phyloP scores from a whole-genome alignment of 2,888 invertebrate species.

The Sabellastarte sp. region DNA sequence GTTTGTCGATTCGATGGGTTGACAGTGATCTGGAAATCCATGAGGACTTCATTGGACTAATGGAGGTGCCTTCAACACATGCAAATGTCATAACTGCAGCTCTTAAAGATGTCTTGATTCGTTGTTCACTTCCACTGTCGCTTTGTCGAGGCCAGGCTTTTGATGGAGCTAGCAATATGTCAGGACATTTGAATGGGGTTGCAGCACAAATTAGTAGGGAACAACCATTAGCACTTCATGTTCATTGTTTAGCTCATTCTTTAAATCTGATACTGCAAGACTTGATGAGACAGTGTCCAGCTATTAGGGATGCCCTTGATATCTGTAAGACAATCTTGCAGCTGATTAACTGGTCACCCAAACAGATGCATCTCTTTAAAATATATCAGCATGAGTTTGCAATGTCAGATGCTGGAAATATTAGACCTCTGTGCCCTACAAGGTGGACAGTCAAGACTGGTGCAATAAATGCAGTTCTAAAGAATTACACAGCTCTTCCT shows the following conservation, averaged over 20 bases:
- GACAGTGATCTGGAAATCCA: background rate
- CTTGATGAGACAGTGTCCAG: background rate
- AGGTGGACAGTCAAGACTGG: background rate
- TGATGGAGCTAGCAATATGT: conserved; percentile 11
- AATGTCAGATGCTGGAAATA: background rate
- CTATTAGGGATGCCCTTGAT: conserved; percentile 3
- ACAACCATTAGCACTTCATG: conserved; percentile 1
- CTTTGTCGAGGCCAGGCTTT: conserved; percentile 8
- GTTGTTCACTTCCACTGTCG: conserved; percentile 1
- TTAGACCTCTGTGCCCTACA: conserved; percentile 2
- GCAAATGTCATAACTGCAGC: background rate
- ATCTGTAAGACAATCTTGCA: background rate
- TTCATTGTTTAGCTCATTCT: conserved; percentile 9
- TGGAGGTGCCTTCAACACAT: conserved; percentile 1
- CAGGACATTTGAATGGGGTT: conserved; percentile 7
- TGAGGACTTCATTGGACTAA: conserved; percentile 1
- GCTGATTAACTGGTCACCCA: background rate
- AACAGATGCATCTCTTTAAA: background rate
- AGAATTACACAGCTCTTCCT: background rate
- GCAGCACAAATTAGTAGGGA: background rate
- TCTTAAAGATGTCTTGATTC: conserved; percentile 3
- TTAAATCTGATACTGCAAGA: conserved; percentile 5
- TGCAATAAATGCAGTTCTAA: background rate
- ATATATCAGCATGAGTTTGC: background rate
- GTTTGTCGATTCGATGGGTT: background rate